A percentile compares a stretch with the other conserved stretches of the same genome.
These are phyloP conservation scores for Apodemia duryi DNA, from an alignment of 2,888 invertebrate species.

Conservation along the genomic window DNA sequence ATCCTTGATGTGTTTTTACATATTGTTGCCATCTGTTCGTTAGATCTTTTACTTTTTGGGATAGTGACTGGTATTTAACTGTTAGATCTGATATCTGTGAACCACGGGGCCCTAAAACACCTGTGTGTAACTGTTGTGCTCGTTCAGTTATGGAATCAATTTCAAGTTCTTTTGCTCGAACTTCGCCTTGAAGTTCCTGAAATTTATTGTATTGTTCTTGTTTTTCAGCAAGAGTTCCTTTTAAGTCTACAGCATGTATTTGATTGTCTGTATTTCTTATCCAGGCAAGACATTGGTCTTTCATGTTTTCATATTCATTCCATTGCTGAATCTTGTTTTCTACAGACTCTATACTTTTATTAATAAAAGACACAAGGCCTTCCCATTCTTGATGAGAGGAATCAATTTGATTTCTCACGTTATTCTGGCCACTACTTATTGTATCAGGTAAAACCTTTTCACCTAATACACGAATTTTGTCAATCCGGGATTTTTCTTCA, in stretches of 20 bases:
- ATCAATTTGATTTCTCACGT: slow-evolving; percentile 92
- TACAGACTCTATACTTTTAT: slow-evolving; percentile 87
- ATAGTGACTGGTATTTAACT: slow-evolving; percentile 93
- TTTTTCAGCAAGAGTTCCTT: slow-evolving; percentile 90
- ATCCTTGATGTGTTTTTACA: slow-evolving; percentile 92
- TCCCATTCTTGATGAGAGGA: slow-evolving; percentile 95
- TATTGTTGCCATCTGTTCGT: slow-evolving; percentile 96
- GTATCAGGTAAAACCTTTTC: slow-evolving; percentile 95
- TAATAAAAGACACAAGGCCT: slow-evolving; percentile 86
- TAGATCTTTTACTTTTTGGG: slow-evolving; percentile 94
- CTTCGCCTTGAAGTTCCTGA: slow-evolving; percentile 90
- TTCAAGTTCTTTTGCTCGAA: slow-evolving; percentile 93
- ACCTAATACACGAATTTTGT: slow-evolving; percentile 88
- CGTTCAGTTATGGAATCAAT: slow-evolving; percentile 95
- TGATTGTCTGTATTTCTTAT: slow-evolving; percentile 92
- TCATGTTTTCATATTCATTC: slow-evolving; percentile 93
- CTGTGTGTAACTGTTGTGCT: slow-evolving; percentile 90
- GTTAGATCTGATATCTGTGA: slow-evolving; percentile 94
- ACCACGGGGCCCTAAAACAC: slow-evolving; percentile 84
- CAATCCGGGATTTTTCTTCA: slow-evolving; percentile 91
- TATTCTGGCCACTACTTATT: slow-evolving; percentile 88
- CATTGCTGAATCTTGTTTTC: slow-evolving; percentile 93
- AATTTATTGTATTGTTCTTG: slow-evolving; percentile 90
- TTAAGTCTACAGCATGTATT: slow-evolving; percentile 92
- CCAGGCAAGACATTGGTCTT: slow-evolving; percentile 92